phyloP scores from a whole-genome alignment of 2,797 vertebrate species.

The Phaenicophaeus curvirostris region DNA sequence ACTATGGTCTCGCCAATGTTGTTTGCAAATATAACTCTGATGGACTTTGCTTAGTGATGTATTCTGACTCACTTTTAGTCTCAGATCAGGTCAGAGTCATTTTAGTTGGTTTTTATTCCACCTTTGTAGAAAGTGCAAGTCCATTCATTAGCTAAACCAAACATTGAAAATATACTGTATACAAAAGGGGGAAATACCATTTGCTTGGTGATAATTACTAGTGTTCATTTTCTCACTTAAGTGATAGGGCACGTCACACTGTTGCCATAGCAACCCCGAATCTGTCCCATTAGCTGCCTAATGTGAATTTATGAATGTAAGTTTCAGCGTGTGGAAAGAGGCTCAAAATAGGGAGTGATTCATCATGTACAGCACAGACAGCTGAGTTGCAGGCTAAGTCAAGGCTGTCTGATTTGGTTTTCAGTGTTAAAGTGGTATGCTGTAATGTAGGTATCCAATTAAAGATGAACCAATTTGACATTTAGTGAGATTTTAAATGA shows the following conservation, averaged over 20 bases:
- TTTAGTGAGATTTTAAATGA: conserved; percentile 38
- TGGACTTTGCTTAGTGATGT: background rate
- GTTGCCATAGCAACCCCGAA: conserved; percentile 79
- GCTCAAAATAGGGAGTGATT: conserved; percentile 59
- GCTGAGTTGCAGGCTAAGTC: conserved; percentile 49
- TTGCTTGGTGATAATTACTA: conserved; percentile 75
- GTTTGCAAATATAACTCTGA: background rate
- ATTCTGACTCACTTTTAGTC: background rate
- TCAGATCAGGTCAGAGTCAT: background rate
- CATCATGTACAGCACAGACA: conserved; percentile 29
- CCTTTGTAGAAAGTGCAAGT: background rate
- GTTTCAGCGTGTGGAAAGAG: conserved; percentile 64
- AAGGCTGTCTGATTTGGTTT: conserved; percentile 37
- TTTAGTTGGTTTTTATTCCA: background rate
- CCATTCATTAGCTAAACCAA: conserved; percentile 52
- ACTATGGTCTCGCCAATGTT: background rate
- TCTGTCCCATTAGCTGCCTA: conserved; percentile 75
- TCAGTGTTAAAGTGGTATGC: background rate
- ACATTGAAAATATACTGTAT: conserved; percentile 12
- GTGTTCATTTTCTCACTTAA: conserved; percentile 70
- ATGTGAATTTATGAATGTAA: conserved; percentile 78
- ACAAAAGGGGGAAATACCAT: conserved; percentile 65
- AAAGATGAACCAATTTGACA: conserved; percentile 27
- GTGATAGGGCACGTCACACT: conserved; percentile 59
- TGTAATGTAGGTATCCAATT: background rate